Evolutionary conservation across 2,888 invertebrate species (phyloP).

Genomic region (Phorcus lineatus): DNA sequence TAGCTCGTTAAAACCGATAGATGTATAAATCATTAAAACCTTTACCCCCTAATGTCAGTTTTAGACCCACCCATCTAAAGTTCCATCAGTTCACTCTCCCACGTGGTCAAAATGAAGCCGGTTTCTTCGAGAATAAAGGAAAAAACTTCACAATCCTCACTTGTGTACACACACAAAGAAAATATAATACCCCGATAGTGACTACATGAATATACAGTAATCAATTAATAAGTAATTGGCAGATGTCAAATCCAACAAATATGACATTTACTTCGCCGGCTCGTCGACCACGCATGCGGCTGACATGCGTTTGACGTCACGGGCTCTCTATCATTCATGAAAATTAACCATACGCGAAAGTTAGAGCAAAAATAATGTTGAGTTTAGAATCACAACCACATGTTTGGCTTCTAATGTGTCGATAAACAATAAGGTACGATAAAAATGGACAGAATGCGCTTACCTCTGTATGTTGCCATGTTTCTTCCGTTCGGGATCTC

Average conservation of each 20-base stretch:
- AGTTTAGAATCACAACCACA: neutral
- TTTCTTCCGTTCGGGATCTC: neutral
- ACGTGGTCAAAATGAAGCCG: constrained; percentile 23
- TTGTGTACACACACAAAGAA: no score
- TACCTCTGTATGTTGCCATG: constrained; percentile 11
- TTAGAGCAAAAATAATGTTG: neutral
- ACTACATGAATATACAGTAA: no score
- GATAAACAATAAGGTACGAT: neutral
- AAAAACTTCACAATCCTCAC: neutral
- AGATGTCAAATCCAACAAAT: neutral
- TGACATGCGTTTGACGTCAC: constrained; percentile 22
- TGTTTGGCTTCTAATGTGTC: neutral
- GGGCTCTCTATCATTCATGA: constrained; percentile 17
- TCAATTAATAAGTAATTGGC: no score
- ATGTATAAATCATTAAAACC: neutral
- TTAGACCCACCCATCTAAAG: neutral
- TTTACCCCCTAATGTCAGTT: neutral
- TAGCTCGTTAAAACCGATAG: neutral
- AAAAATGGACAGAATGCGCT: neutral
- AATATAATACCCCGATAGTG: no score
- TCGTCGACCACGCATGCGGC: neutral
- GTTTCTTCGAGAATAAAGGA: neutral
- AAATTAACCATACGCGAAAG: neutral
- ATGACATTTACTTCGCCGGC: neutral
- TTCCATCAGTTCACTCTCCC: constrained; percentile 24